phyloP scores from a whole-genome alignment of 2,113 vertebrate genomes.

The Ammospiza caudacuta region DNA sequence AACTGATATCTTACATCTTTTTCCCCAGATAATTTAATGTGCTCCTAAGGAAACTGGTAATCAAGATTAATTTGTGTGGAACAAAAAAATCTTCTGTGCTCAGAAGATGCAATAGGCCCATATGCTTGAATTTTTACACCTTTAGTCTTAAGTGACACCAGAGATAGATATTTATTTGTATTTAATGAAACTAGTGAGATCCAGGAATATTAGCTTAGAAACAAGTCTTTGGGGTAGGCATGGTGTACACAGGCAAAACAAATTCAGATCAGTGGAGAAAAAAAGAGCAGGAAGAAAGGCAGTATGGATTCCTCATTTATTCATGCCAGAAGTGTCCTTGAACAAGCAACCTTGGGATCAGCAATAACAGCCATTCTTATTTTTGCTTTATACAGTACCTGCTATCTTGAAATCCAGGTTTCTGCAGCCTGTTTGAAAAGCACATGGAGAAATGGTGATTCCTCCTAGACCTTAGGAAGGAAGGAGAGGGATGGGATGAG shows the following conservation, averaged over 20 bases:
- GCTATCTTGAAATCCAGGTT: not conserved
- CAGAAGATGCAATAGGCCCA: not conserved
- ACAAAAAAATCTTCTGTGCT: not conserved
- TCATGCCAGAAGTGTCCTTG: not conserved
- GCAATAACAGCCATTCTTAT: not conserved
- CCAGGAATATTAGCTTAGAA: not conserved
- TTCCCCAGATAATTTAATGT: not conserved
- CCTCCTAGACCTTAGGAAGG: not conserved
- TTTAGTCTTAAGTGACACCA: not conserved
- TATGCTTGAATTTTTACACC: not conserved
- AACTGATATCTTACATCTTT: conserved; percentile 30
- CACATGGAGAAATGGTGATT: not conserved
- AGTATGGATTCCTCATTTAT: not conserved
- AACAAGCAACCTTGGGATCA: not conserved
- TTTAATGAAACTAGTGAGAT: not conserved
- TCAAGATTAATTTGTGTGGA: not conserved
- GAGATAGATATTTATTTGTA: not conserved
- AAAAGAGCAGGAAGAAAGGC: not conserved
- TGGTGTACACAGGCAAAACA: not conserved
- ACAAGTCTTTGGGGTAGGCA: not conserved
- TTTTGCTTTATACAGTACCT: not conserved
- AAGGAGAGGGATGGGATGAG: not conserved
- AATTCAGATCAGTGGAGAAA: not conserved
- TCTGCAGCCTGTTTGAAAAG: not conserved
- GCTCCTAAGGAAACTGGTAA: not conserved